Evolutionary conservation across 2,888 invertebrate genomes (phyloP).

Genomic region (Acanthopleura granulata): DNA sequence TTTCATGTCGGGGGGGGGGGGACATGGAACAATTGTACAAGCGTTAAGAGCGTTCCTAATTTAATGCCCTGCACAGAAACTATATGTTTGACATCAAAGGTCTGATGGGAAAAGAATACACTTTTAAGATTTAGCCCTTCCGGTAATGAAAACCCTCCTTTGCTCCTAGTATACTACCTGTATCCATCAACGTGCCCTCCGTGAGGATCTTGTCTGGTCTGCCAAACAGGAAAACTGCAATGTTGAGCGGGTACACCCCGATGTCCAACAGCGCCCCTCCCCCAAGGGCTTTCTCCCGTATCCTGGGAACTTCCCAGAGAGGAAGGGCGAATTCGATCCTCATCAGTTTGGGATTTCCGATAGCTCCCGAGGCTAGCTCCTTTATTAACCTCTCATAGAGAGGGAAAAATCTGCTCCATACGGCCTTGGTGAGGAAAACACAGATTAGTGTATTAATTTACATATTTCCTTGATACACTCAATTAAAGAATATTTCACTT

Average conservation of each 20-base stretch:
- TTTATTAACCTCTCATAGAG: constrained; percentile 79
- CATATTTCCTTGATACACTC: too few species aligned
- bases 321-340: constrained; percentile 72
- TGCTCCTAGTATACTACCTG: constrained; percentile 66
- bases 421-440: constrained; percentile 71
- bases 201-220: constrained; percentile 79
- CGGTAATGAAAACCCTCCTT: too few species aligned
- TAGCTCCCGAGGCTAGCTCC: constrained; percentile 81
- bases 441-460: too few species aligned
- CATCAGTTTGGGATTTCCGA: constrained; percentile 76
- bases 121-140: too few species aligned
- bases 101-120: too few species aligned
- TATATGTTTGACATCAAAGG: too few species aligned
- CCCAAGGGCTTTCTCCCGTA: constrained; percentile 79
- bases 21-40: too few species aligned
- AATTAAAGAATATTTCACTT: too few species aligned
- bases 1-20: too few species aligned
- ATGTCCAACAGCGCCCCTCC: constrained; percentile 73
- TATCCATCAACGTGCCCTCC: constrained; percentile 78
- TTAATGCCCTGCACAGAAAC: too few species aligned
- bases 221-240: constrained; percentile 70
- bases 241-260: constrained; percentile 58
- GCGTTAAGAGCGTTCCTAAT: too few species aligned
- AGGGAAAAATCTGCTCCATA: constrained; percentile 92
- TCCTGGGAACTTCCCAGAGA: constrained; percentile 74